Evolutionary conservation across 2,888 invertebrate species (phyloP), one percentile per base, ranked within the genome.

Genomic region (Opisthograptis luteolata): DNA sequence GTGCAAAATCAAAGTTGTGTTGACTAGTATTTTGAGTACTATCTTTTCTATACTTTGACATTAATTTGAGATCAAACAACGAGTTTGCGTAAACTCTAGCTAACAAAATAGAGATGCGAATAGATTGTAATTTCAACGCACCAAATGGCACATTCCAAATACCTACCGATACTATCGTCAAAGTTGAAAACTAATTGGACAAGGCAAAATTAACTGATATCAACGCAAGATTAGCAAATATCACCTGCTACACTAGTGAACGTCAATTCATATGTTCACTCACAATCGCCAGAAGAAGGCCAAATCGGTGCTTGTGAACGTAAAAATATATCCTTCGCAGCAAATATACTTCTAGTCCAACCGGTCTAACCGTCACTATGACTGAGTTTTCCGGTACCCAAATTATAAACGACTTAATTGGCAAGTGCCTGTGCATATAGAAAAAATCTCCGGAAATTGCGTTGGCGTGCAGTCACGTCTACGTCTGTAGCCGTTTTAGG

Each of bases 371-470:
- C 73, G 80, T 74, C 79, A 69, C 69, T 72, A 49, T 59, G 64
- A 60, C 61, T 59, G 58, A 68, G 68, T 76, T 78, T 76, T 73
- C 74, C 74, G 73, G 72, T 68, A 70, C 73, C 73, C 45, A 76
- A 81, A 76, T 80, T 76, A 55, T 74, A 76, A 74, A 62, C 66
- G 64, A 72, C 64, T 72, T 77, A 76, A 79, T 79, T 73, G 72
- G 70, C 58, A 64, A 62, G 40, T 40, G 50, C 44, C 35, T 39
- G 40, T 44, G 44, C 50, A 68, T 51, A 61, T 58, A 57, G 60
- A 66, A 73, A 72, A 79, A 79, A 73, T 68, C 69, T 71, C 79
- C 81, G 82, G 79, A 82, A 84, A 83, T 82, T 70, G 70, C 68
- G 67, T 66, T 58, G 60, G 55, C 62, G 60, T 76, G 69, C 56